Evolutionary conservation across 2,888 invertebrate genomes (phyloP).

Genomic region (Steinernema scapterisci): DNA sequence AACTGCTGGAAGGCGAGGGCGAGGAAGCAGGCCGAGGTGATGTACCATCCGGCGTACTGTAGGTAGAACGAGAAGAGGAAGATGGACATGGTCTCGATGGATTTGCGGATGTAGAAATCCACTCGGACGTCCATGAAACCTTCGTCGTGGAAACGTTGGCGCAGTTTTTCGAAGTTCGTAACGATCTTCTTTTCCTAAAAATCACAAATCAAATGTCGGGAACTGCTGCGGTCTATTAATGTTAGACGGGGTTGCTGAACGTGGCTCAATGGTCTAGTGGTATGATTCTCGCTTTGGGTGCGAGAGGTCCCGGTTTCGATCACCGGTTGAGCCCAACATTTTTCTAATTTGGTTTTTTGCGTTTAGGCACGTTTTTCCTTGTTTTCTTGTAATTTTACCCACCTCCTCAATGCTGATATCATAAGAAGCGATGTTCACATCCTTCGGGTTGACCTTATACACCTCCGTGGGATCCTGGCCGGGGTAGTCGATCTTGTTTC

Average conservation of each 20-base stretch:
- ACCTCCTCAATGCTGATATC: constrained; percentile 60
- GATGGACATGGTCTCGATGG: constrained; percentile 46
- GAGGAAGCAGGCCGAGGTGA: constrained; percentile 55
- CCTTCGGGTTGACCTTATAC: constrained; percentile 36
- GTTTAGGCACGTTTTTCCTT: not conserved
- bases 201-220: not conserved
- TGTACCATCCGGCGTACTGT: constrained; percentile 59
- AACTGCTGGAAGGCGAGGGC: constrained; percentile 65
- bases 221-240: not conserved
- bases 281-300: constrained; percentile 64
- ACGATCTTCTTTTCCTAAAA: constrained; percentile 64
- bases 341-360: too few relatives aligned
- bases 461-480: constrained; percentile 40
- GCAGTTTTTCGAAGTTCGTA: constrained; percentile 57
- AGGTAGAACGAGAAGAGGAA: constrained; percentile 55
- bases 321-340: constrained; percentile 51
- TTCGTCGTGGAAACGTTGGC: constrained; percentile 52
- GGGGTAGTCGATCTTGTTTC: constrained; percentile 44
- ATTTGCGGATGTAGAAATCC: constrained; percentile 53
- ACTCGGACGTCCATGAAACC: constrained; percentile 58
- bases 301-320: constrained; percentile 64
- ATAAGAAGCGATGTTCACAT: constrained; percentile 58
- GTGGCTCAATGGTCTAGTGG: constrained; percentile 58
- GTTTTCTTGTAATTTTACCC: not conserved
- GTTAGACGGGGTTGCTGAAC: too few relatives aligned